Percentiles rank a stretch among this genome's conserved stretches.
Conservation (phyloP, 2,113 vertebrate genomes). For the Thunnus maccoyii region DNA sequence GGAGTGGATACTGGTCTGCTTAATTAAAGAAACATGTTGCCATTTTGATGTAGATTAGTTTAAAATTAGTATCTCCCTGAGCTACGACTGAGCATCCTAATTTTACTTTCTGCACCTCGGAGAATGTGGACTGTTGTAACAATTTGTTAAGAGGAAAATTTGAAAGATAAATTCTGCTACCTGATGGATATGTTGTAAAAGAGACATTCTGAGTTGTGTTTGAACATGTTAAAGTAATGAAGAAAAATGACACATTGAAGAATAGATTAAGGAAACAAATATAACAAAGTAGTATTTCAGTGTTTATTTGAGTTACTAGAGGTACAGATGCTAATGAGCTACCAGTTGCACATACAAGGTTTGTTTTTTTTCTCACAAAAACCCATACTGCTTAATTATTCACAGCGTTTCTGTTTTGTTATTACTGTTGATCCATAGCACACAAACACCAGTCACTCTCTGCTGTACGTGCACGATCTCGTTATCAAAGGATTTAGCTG, state of each 20-base stretch:
- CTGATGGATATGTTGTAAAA: neutral
- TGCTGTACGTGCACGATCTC: slow-evolving; percentile 37
- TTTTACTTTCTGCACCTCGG: neutral
- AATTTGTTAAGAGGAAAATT: neutral
- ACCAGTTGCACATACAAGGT: neutral
- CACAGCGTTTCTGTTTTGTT: slow-evolving; percentile 45
- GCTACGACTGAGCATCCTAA: slow-evolving; percentile 20
- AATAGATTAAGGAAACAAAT: neutral
- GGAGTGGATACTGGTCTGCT: slow-evolving; percentile 64
- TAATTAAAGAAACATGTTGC: slow-evolving; percentile 79
- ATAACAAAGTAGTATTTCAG: neutral
- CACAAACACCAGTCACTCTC: slow-evolving; percentile 35
- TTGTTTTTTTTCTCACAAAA: neutral
- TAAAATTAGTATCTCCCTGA: slow-evolving; percentile 64
- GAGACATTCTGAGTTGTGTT: neutral
- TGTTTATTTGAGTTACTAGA: neutral
- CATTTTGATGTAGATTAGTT: slow-evolving; percentile 74
- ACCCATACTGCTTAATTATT: slow-evolving; percentile 38
- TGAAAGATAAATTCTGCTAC: neutral
- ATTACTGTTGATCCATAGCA: slow-evolving; percentile 60
- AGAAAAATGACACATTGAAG: neutral
- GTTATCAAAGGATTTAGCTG: slow-evolving; percentile 61
- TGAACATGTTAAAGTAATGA: neutral
- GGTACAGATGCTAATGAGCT: neutral
- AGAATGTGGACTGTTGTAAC: slow-evolving; percentile 1